Evolutionary conservation across 2,888 invertebrate genomes (phyloP).

Genomic region (Proisotoma minuta): DNA sequence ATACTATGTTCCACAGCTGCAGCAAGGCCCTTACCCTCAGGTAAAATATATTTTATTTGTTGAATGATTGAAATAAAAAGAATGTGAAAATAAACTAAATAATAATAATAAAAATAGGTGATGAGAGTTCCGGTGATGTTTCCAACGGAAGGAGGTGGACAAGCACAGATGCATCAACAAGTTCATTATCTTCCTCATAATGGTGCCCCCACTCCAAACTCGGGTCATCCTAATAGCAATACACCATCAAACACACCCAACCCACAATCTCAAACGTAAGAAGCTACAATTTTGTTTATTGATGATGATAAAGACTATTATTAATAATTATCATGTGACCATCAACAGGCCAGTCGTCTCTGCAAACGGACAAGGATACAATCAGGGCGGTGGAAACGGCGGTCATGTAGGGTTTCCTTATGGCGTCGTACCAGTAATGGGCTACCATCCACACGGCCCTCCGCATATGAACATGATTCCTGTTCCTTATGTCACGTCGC

Average conservation of each 20-base stretch:
- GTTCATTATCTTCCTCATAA: slow-evolving; percentile 40
- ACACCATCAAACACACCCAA: slow-evolving; percentile 34
- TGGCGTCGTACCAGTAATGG: slow-evolving; percentile 32
- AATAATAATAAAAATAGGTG: too few relatives aligned
- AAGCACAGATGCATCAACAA: slow-evolving; percentile 41
- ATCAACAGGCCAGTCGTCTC: slow-evolving; percentile 35
- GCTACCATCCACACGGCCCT: slow-evolving; percentile 20
- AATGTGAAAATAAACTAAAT: too few relatives aligned
- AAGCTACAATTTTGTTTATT: background rate
- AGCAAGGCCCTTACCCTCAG: slow-evolving; percentile 28
- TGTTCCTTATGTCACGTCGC: slow-evolving; percentile 20
- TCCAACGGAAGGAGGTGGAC: slow-evolving; percentile 35
- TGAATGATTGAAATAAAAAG: too few relatives aligned
- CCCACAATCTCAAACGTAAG: slow-evolving; percentile 23
- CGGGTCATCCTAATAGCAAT: slow-evolving; percentile 39
- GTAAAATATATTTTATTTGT: too few relatives aligned
- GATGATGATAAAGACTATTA: background rate
- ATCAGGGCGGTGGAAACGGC: slow-evolving; percentile 36
- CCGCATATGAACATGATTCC: slow-evolving; percentile 15
- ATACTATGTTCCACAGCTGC: slow-evolving; percentile 52
- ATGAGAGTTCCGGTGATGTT: slow-evolving; percentile 36
- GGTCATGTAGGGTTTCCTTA: slow-evolving; percentile 31
- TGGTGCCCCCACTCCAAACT: slow-evolving; percentile 32
- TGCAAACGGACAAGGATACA: slow-evolving; percentile 43
- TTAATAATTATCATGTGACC: too few relatives aligned